Conservation (phyloP, 2,888 invertebrate genomes). For the Heliothis peltigera region DNA sequence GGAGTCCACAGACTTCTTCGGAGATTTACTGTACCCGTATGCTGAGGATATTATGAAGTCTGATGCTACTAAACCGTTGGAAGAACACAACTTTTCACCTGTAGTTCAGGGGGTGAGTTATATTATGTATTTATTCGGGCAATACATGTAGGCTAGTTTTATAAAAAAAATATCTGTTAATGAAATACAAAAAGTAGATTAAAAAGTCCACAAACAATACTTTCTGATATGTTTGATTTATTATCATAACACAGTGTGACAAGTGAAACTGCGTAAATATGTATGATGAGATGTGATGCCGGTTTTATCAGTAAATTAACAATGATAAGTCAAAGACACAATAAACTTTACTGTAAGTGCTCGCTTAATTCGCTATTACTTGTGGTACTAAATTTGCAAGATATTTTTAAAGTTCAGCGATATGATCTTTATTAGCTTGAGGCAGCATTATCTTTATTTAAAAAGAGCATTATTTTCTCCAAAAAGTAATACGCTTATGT, state of each 20-base stretch:
- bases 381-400: not conserved
- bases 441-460: not conserved
- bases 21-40: slow-evolving; percentile 97
- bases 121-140: not conserved
- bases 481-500: no score
- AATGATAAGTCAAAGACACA: slow-evolving; percentile 24
- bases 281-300: slow-evolving; percentile 9
- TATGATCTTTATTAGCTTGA: not conserved
- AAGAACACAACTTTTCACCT: slow-evolving; percentile 93
- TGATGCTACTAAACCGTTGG: slow-evolving; percentile 94
- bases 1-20: slow-evolving; percentile 99
- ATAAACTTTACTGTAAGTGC: not conserved
- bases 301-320: slow-evolving; percentile 6
- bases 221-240: no score
- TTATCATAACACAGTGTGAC: slow-evolving; percentile 1
- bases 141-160: no score
- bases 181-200: no score
- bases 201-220: not conserved
- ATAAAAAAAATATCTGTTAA: no score
- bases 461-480: no score
- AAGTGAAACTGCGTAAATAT: not conserved
- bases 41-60: slow-evolving; percentile 96
- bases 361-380: not conserved
- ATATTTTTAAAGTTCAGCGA: not conserved
- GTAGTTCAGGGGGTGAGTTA: slow-evolving; percentile 92